phyloP scores from a whole-genome alignment of 2,888 invertebrate species.

The Cephus spinipes region DNA sequence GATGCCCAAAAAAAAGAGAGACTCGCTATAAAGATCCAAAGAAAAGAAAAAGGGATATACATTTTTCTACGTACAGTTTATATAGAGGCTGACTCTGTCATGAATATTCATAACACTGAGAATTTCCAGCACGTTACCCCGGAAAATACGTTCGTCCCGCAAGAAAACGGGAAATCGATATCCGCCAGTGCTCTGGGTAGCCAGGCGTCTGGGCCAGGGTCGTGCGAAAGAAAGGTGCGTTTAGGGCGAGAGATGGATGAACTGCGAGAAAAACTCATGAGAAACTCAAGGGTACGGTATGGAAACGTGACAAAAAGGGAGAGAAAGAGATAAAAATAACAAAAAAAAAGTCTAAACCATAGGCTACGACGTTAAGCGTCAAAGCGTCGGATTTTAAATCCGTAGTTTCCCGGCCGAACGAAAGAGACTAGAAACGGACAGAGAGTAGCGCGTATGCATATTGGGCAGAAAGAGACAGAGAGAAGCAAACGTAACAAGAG shows the following conservation, averaged over 20 bases:
- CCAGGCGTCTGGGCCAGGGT: constrained; percentile 9
- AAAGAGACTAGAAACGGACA: not conserved
- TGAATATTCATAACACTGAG: constrained; percentile 22
- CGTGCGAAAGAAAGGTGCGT: constrained; percentile 20
- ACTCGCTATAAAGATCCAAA: not conserved
- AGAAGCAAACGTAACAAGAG: not conserved
- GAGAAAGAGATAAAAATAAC: constrained; percentile 5
- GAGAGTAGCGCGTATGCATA: not conserved
- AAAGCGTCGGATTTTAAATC: not conserved
- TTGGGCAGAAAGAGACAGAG: not conserved
- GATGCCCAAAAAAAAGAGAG: not conserved
- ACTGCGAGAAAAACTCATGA: constrained; percentile 12
- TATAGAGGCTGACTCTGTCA: not conserved
- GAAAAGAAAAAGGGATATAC: not conserved
- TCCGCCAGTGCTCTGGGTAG: constrained; percentile 15
- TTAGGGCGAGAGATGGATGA: constrained; percentile 4
- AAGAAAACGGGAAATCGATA: constrained; percentile 24
- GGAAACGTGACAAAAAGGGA: constrained; percentile 21
- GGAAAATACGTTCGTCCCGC: constrained; percentile 18
- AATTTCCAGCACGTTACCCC: constrained; percentile 11
- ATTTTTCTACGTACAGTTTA: not conserved
- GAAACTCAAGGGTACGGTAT: constrained; percentile 20
- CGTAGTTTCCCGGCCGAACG: not conserved
- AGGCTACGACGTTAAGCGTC: not conserved
- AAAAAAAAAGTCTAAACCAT: constrained; percentile 2